A percentile compares a stretch with the other conserved stretches of the same genome.
Evolutionary conservation across 2,888 invertebrate genomes (phyloP).

Genomic region (Achlya flavicornis): DNA sequence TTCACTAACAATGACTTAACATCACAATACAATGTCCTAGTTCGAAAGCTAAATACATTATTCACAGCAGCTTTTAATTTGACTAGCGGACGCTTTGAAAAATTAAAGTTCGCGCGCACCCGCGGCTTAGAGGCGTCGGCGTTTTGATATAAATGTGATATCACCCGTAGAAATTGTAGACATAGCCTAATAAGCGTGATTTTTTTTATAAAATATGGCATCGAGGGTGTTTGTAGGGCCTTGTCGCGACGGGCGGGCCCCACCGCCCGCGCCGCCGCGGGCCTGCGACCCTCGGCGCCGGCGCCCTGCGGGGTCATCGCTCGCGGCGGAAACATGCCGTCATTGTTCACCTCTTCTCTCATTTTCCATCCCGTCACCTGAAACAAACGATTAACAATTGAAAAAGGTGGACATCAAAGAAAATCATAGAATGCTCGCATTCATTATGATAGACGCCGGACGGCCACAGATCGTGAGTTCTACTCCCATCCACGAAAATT

Average conservation of each 20-base stretch:
- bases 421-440: too few species aligned
- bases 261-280: conserved; percentile 61
- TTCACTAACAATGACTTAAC: conserved; percentile 75
- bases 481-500: too few species aligned
- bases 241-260: conserved; percentile 53
- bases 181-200: conserved; percentile 80
- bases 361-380: conserved; percentile 81
- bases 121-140: conserved; percentile 56
- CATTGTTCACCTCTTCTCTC: conserved; percentile 73
- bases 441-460: too few species aligned
- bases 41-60: conserved; percentile 69
- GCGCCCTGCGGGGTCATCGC: conserved; percentile 71
- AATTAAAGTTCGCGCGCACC: conserved; percentile 69
- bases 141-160: conserved; percentile 62
- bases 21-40: conserved; percentile 73
- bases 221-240: conserved; percentile 54
- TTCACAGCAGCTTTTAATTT: conserved; percentile 75
- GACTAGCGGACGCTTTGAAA: conserved; percentile 81
- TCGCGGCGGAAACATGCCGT: conserved; percentile 80
- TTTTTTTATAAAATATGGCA: conserved; percentile 65
- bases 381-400: conserved; percentile 53
- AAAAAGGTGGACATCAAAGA: conserved; percentile 11
- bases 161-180: conserved; percentile 71
- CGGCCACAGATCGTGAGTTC: too few species aligned
- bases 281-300: conserved; percentile 63